Percentiles rank a stretch among this genome's conserved stretches.
These are phyloP conservation scores for Alfaro cultratus DNA, from an alignment of 2,797 vertebrate genomes.

Conservation along the genomic window DNA sequence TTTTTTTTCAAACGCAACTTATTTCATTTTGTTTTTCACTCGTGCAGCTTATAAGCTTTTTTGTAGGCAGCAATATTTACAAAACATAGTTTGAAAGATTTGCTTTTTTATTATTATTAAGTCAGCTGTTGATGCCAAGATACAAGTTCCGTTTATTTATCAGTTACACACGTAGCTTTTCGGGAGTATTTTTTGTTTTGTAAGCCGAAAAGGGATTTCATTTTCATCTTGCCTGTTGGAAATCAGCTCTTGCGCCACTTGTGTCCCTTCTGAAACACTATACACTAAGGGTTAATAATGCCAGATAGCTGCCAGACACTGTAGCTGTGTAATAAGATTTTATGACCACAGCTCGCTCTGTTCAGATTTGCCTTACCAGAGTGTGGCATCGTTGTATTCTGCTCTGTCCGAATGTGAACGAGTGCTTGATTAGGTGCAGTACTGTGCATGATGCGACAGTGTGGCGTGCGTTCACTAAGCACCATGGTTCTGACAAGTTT, in stretches of 20 bases:
- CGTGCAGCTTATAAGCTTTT: constrained; percentile 87
- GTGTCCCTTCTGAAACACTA: constrained; percentile 44
- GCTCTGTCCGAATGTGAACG: constrained; percentile 58
- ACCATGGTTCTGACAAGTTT: constrained; percentile 34
- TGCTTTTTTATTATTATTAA: constrained; percentile 20
- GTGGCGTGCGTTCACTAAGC: constrained; percentile 35
- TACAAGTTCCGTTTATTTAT: constrained; percentile 55
- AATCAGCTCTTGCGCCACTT: constrained; percentile 46
- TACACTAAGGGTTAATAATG: constrained; percentile 46
- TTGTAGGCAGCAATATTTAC: constrained; percentile 65
- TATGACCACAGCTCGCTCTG: constrained; percentile 53
- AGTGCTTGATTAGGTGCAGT: constrained; percentile 42
- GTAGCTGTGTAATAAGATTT: constrained; percentile 48
- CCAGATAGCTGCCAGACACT: constrained; percentile 63
- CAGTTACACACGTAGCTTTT: constrained; percentile 33
- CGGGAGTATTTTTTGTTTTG: constrained; percentile 24
- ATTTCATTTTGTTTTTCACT: constrained; percentile 66
- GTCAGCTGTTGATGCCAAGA: constrained; percentile 60
- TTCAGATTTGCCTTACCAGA: constrained; percentile 77
- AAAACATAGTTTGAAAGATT: constrained; percentile 46
- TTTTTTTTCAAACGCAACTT: constrained; percentile 69
- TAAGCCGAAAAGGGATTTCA: constrained; percentile 57
- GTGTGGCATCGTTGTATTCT: constrained; percentile 57
- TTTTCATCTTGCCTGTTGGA: constrained; percentile 44
- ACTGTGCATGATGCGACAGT: constrained; percentile 19